A percentile compares a stretch with the other conserved stretches of the same genome.
These are phyloP conservation scores for Tubiluchus corallicola DNA, from an alignment of 2,888 invertebrate species.

Conservation along the genomic window DNA sequence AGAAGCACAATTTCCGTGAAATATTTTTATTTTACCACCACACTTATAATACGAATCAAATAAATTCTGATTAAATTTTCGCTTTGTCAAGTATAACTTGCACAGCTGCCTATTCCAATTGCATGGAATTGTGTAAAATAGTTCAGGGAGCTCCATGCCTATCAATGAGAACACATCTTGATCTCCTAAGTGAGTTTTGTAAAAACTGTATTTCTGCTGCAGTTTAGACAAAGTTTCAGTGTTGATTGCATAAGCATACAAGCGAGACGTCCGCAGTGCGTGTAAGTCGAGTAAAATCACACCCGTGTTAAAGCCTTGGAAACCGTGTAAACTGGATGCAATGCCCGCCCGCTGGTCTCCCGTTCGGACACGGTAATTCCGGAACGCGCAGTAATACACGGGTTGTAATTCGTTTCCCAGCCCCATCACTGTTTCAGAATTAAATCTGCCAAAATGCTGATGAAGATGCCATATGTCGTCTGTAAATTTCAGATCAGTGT, in stretches of 20 bases:
- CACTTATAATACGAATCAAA: conserved; percentile 53
- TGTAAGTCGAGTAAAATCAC: conserved; percentile 50
- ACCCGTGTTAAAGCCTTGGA: conserved; percentile 61
- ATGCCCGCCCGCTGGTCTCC: conserved; percentile 42
- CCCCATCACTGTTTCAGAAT: conserved; percentile 43
- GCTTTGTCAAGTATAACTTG: conserved; percentile 48
- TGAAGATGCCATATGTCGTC: conserved; percentile 45
- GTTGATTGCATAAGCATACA: conserved; percentile 31
- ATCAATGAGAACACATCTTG: conserved; percentile 59
- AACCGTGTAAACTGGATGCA: conserved; percentile 31
- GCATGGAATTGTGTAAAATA: conserved; percentile 53
- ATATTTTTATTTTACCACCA: conserved; percentile 41
- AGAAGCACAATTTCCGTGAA: conserved; percentile 58
- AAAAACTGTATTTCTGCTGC: neutral
- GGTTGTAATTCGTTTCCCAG: conserved; percentile 53
- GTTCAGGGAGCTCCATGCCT: conserved; percentile 45
- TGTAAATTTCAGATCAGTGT: conserved; percentile 55
- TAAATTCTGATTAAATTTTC: conserved; percentile 49
- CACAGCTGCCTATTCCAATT: conserved; percentile 63
- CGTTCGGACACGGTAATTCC: conserved; percentile 42
- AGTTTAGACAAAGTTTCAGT: neutral
- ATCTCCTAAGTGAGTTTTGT: conserved; percentile 46
- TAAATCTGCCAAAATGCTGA: conserved; percentile 45
- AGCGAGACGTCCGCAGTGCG: conserved; percentile 41
- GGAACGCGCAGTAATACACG: conserved; percentile 54